Evolutionary conservation across 2,888 invertebrate genomes (phyloP).

Genomic region (Fragum sueziense): DNA sequence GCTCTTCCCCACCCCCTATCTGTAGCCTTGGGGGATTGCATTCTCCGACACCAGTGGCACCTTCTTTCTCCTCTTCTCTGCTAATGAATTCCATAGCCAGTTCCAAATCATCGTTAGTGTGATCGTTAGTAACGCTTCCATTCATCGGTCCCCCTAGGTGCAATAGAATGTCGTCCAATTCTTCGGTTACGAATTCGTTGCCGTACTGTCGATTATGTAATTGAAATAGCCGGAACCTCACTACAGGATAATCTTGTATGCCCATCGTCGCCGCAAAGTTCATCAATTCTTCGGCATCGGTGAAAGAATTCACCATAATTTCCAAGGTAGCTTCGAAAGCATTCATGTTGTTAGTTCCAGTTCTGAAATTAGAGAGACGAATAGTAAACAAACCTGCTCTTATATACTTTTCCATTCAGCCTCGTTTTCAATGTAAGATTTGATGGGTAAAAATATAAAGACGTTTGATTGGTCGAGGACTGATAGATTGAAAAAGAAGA

Average conservation of each 20-base stretch:
- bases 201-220: conserved; percentile 18
- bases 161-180: neutral
- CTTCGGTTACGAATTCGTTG: neutral
- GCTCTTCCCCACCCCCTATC: conserved; percentile 2
- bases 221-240: conserved; percentile 20
- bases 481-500: too few species aligned
- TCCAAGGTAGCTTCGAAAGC: conserved; percentile 20
- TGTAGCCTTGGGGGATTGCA: neutral
- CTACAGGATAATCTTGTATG: conserved; percentile 18
- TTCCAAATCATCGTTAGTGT: too few species aligned
- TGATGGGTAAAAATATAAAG: too few species aligned
- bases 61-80: conserved; percentile 16
- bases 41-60: neutral
- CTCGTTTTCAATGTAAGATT: too few species aligned
- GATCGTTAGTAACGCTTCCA: too few species aligned
- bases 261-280: conserved; percentile 26
- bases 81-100: too few species aligned
- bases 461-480: too few species aligned
- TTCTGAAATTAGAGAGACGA: conserved; percentile 16
- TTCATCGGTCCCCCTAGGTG: too few species aligned
- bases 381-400: neutral
- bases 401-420: conserved; percentile 24
- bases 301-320: conserved; percentile 16
- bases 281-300: conserved; percentile 24
- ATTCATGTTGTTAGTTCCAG: conserved; percentile 27